Percentiles rank a stretch among this genome's conserved stretches.
These are phyloP conservation scores for Diuraphis noxia DNA, from an alignment of 1,140 invertebrate species.

Conservation along the genomic window DNA sequence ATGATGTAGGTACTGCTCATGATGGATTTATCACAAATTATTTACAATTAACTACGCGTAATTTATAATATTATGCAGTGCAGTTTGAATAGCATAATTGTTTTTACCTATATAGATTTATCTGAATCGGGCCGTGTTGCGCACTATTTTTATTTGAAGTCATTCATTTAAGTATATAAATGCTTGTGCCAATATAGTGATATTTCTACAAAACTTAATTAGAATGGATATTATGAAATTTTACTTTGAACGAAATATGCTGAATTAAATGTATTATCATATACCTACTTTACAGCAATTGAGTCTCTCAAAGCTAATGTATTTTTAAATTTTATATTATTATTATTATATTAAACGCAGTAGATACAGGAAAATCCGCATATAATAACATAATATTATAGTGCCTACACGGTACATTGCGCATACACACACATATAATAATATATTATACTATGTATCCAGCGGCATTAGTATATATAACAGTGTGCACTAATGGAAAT, in stretches of 20 bases:
- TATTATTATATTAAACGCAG: neutral
- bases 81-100: neutral
- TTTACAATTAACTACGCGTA: no score
- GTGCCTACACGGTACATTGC: neutral
- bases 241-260: neutral
- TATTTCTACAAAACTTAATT: neutral
- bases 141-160: neutral
- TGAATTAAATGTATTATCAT: neutral
- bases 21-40: no score
- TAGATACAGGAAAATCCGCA: neutral
- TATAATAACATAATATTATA: no score
- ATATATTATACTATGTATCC: neutral
- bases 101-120: no score
- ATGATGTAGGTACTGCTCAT: no score
- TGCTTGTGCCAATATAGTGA: neutral
- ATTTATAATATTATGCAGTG: no score
- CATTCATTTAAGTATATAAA: slow-evolving; percentile 5
- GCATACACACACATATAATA: neutral
- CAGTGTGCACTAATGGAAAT: neutral
- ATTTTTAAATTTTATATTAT: neutral
- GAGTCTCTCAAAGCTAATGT: neutral
- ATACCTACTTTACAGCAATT: neutral
- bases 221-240: neutral
- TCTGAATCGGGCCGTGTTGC: neutral
- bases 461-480: neutral